Evolutionary conservation across 30 jellyfish, hydroid and myxozoan genomes (phyloP), one percentile per base, ranked within the genome.

Genomic region (Pelagia noctiluca): DNA sequence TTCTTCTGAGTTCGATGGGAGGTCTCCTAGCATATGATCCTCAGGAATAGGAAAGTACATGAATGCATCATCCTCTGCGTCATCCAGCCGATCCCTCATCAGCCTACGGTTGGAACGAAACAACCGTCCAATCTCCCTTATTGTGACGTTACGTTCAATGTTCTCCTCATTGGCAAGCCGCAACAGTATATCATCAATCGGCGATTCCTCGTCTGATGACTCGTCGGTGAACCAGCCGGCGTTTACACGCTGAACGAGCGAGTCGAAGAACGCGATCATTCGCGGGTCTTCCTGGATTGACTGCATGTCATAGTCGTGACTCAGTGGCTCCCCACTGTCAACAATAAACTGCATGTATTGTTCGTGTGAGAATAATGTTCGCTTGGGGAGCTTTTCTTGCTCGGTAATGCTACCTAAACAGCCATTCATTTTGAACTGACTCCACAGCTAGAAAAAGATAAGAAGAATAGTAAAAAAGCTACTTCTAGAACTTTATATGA

Each of bases 241-340:
- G 68, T 81, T 82, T 13, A 85, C 91, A 13, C 97, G 96, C 49
- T 87, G 95, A 35, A 86, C 83, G 3, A 92, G 64, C 57, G 98
- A 83, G 47, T 92, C 98, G 67, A 92, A 92, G 46, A 92, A 87
- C 13, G 98, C 98, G 77, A 92, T 54, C 98, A 87, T 92, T 50
- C 93, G 78, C 13, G 97, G 95, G 46, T 92, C 98, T 76, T 92
- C 98, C 35, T 92, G 97, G 4, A 77, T 71, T 3, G 92, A 75
- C 53, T 89, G 92, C 19, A 68, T 35, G 30, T 89, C 93, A 47
- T 92, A 92, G 70, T 92, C 93, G 34, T 92, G 98, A 52, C 92
- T 74, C 82, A 92, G 35, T 0, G 94, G 95, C 63, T 67, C 87
- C 0, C 90, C 90, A 30, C 83, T 67, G 24, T 76, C 86, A 26